phyloP scores from a whole-genome alignment of 1,140 invertebrate genomes.

The Dendroctonus ponderosae region DNA sequence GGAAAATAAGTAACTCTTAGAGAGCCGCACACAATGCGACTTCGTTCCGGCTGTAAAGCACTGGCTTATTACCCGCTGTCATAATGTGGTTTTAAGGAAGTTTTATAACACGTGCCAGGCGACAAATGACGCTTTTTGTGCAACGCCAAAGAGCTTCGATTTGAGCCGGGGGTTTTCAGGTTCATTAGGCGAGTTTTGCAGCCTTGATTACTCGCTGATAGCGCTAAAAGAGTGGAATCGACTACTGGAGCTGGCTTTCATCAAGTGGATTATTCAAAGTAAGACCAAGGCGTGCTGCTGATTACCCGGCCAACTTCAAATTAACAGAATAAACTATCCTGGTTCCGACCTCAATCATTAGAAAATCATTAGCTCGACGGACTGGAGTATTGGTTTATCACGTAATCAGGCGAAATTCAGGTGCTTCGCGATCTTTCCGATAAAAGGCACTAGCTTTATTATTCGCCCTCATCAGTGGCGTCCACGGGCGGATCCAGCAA shows the following conservation, averaged over 20 bases:
- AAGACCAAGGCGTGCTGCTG: no score
- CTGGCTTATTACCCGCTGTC: no score
- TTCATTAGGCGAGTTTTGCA: no score
- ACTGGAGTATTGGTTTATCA: not conserved
- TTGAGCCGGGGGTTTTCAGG: no score
- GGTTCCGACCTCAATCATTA: not conserved
- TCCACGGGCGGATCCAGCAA: no score
- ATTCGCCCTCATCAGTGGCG: not conserved
- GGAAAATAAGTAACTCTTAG: slow-evolving; percentile 5
- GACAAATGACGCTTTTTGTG: slow-evolving; percentile 1
- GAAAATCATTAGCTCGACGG: not conserved
- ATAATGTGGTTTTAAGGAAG: not conserved
- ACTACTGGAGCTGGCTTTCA: no score
- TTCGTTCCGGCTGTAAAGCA: not conserved
- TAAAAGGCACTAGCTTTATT: not conserved
- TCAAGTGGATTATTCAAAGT: no score
- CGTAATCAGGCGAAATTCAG: not conserved
- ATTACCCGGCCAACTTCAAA: not conserved
- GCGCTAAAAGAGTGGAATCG: no score
- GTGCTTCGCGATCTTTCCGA: not conserved
- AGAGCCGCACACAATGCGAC: not conserved
- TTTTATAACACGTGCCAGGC: slow-evolving; percentile 1
- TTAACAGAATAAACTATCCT: not conserved
- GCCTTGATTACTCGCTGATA: no score
- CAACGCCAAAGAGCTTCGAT: no score